phyloP scores from a whole-genome alignment of 2,888 invertebrate genomes.

The Oegoconia quadripuncta region DNA sequence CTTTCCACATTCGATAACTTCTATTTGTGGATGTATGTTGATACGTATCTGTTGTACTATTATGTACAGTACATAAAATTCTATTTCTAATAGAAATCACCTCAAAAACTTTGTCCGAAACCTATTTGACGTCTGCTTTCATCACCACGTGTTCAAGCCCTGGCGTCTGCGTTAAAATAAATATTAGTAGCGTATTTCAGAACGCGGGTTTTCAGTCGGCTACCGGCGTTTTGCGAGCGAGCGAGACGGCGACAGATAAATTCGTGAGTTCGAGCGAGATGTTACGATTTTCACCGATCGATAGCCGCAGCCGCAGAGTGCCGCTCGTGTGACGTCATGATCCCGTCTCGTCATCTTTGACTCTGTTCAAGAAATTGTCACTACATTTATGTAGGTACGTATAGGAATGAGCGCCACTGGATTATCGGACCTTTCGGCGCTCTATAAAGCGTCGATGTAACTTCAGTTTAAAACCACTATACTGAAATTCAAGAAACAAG shows the following conservation, averaged over 20 bases:
- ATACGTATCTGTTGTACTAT: too few species aligned
- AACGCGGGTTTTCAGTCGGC: conserved; percentile 66
- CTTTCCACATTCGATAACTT: too few species aligned
- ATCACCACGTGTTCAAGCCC: conserved; percentile 63
- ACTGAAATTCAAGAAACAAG: too few species aligned
- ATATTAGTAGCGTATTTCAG: conserved; percentile 76
- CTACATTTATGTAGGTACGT: conserved; percentile 49
- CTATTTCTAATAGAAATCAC: too few species aligned
- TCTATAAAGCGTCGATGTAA: too few species aligned
- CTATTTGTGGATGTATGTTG: too few species aligned
- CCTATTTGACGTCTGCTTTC: not conserved
- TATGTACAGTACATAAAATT: too few species aligned
- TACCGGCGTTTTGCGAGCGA: conserved; percentile 47
- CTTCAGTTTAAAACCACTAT: too few species aligned
- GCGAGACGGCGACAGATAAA: conserved; percentile 44
- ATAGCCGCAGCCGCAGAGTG: conserved; percentile 79
- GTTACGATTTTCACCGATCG: conserved; percentile 66
- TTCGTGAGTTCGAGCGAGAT: conserved; percentile 53
- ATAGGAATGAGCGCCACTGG: not conserved
- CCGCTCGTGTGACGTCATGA: conserved; percentile 73
- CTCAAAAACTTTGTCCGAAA: not conserved
- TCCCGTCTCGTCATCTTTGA: conserved; percentile 75
- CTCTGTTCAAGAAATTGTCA: conserved; percentile 72
- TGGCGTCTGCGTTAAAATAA: conserved; percentile 75
- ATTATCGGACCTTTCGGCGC: too few species aligned